A percentile compares a stretch with the other conserved stretches of the same genome.
Evolutionary conservation across 2,888 invertebrate species (phyloP).

Genomic region (Aplocera efformata): DNA sequence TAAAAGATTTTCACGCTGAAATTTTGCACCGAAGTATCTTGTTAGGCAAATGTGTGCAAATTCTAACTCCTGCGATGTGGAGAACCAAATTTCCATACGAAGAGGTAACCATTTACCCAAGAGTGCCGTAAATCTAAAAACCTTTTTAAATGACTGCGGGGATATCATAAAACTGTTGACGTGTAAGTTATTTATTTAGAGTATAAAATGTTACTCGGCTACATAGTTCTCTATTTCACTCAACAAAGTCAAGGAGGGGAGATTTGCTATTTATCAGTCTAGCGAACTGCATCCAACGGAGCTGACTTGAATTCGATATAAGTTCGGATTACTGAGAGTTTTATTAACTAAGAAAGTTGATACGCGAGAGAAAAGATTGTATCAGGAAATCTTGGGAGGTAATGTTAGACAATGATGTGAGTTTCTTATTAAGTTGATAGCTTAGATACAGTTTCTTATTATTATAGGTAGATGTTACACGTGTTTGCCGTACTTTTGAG

Average conservation of each 20-base stretch:
- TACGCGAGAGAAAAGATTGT: slow-evolving; percentile 21
- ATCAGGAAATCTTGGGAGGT: slow-evolving; percentile 11
- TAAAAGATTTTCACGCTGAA: slow-evolving; percentile 10
- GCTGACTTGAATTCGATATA: slow-evolving; percentile 26
- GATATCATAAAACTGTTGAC: slow-evolving; percentile 19
- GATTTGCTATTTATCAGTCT: slow-evolving; percentile 26
- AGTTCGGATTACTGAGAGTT: slow-evolving; percentile 19
- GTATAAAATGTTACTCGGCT: slow-evolving; percentile 15
- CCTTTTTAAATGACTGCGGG: slow-evolving; percentile 18
- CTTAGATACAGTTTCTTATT: no score
- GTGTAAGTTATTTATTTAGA: slow-evolving; percentile 16
- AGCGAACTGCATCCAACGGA: slow-evolving; percentile 18
- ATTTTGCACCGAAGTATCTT: slow-evolving; percentile 19
- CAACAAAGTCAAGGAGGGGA: slow-evolving; percentile 18
- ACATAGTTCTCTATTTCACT: slow-evolving; percentile 16
- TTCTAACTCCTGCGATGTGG: slow-evolving; percentile 18
- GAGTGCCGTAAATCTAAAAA: slow-evolving; percentile 21
- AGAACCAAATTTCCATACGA: slow-evolving; percentile 21
- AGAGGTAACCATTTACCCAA: slow-evolving; percentile 22
- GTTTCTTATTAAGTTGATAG: not conserved
- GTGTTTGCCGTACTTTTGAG: no score
- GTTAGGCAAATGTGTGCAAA: slow-evolving; percentile 24
- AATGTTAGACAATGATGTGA: slow-evolving; percentile 6
- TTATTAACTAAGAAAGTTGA: slow-evolving; percentile 23
- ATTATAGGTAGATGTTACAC: no score